phyloP scores from a whole-genome alignment of 2,797 vertebrate species.

The Clarias fuscus region DNA sequence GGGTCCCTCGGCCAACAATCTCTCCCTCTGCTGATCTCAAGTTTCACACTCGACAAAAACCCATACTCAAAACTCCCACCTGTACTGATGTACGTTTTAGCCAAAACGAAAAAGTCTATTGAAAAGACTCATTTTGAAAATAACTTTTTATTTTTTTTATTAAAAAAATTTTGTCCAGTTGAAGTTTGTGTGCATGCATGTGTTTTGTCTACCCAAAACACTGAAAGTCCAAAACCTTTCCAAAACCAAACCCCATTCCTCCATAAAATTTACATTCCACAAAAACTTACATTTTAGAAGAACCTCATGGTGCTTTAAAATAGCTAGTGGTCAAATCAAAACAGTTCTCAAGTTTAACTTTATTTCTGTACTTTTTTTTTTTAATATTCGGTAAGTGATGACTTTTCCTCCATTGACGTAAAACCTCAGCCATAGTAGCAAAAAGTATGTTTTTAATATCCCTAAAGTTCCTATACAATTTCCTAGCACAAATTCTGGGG shows the following conservation, averaged over 20 bases:
- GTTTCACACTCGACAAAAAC: constrained; percentile 38
- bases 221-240: not conserved
- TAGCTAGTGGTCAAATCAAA: not conserved
- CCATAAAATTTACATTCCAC: not conserved
- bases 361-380: not conserved
- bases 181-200: not conserved
- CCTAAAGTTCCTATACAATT: not conserved
- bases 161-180: no score
- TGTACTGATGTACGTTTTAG: not conserved
- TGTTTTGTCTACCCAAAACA: not conserved
- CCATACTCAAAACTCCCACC: constrained; percentile 6
- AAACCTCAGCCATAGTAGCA: not conserved
- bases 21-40: constrained; percentile 21
- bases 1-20: constrained; percentile 15
- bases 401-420: not conserved
- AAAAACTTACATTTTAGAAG: not conserved
- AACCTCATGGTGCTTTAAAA: not conserved
- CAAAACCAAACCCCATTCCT: not conserved
- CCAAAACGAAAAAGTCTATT: not conserved
- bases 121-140: not conserved
- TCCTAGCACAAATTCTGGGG: not conserved
- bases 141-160: not conserved
- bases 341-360: no score
- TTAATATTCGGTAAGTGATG: not conserved
- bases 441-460: not conserved